Percentiles rank a stretch among this genome's conserved stretches.
These are phyloP conservation scores for Mionectes macconnelli DNA, from an alignment of 2,113 vertebrate species.

Conservation along the genomic window DNA sequence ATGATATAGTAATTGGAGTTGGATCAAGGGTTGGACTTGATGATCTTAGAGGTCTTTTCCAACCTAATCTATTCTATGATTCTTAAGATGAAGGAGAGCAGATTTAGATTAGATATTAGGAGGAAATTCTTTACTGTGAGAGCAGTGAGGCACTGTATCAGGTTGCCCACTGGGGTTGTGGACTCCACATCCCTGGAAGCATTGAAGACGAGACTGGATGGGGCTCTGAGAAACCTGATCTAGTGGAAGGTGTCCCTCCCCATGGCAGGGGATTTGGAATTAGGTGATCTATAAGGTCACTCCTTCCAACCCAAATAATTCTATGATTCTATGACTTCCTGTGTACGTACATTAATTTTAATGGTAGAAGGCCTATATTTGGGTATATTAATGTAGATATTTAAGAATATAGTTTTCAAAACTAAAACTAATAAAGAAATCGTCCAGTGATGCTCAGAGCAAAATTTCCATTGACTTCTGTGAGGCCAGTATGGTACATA, in stretches of 20 bases:
- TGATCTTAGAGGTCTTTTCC: no score
- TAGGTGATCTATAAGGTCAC: not conserved
- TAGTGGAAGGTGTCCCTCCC: not conserved
- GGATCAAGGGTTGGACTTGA: no score
- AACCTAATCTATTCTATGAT: no score
- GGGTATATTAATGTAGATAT: not conserved
- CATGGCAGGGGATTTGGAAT: not conserved
- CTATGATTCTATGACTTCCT: not conserved
- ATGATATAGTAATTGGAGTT: no score
- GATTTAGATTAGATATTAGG: not conserved
- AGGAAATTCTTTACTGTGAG: not conserved
- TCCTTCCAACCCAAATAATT: not conserved
- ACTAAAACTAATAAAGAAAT: not conserved
- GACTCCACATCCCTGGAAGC: not conserved
- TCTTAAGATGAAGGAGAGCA: not conserved
- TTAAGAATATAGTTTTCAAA: not conserved
- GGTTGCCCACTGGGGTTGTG: not conserved
- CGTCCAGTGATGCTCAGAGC: not conserved
- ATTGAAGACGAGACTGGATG: not conserved
- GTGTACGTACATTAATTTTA: not conserved
- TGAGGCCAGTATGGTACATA: not conserved
- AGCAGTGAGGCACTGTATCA: not conserved
- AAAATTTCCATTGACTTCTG: not conserved
- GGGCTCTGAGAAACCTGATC: not conserved
- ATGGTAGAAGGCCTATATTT: not conserved